A percentile compares a stretch with the other conserved stretches of the same genome.
Conservation (phyloP, 2,797 vertebrate genomes). For the Mus caroli region DNA sequence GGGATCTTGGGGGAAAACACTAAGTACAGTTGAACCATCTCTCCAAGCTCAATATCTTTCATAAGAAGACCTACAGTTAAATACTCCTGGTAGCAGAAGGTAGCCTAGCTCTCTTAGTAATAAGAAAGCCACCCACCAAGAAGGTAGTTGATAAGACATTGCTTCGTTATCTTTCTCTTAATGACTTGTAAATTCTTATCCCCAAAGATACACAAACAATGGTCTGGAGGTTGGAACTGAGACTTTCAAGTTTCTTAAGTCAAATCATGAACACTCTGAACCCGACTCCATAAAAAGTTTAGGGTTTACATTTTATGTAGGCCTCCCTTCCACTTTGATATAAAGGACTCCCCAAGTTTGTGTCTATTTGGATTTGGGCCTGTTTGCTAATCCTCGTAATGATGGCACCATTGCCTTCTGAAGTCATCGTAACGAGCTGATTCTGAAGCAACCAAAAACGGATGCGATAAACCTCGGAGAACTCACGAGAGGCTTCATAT, state of each 20-base stretch:
- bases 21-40: background rate
- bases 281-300: slow-evolving; percentile 17
- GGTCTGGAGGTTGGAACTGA: background rate
- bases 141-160: slow-evolving; percentile 11
- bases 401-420: slow-evolving; percentile 1
- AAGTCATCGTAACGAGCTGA: slow-evolving; percentile 23
- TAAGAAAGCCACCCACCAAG: background rate
- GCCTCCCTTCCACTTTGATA: background rate
- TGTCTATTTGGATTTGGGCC: slow-evolving; percentile 47
- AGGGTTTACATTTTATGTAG: background rate
- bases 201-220: slow-evolving; percentile 52
- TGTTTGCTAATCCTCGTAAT: slow-evolving; percentile 62
- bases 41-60: background rate
- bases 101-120: background rate
- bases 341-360: slow-evolving; percentile 22
- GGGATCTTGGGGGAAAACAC: too few relatives aligned
- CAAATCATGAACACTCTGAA: slow-evolving; percentile 41
- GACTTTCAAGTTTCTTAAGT: slow-evolving; percentile 46
- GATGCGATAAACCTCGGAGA: slow-evolving; percentile 52
- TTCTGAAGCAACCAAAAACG: slow-evolving; percentile 45
- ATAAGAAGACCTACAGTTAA: slow-evolving; percentile 8
- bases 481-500: background rate
- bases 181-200: slow-evolving; percentile 27
- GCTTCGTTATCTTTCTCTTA: slow-evolving; percentile 40
- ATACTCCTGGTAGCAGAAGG: background rate